Conservation (phyloP, 2,113 vertebrate genomes). For the Psilopogon haemacephalus region DNA sequence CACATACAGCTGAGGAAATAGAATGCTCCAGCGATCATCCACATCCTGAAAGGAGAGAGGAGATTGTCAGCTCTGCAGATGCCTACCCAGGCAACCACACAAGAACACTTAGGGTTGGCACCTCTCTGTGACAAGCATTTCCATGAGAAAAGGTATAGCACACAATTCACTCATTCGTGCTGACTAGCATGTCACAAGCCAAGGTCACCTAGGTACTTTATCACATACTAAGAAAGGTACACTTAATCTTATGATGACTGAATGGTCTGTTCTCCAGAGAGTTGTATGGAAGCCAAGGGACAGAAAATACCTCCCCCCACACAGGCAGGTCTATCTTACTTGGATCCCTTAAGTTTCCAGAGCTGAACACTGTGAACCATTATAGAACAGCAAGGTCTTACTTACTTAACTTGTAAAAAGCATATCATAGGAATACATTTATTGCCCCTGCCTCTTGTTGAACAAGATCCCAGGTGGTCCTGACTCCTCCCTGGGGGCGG, state of each 20-base stretch:
- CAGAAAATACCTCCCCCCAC: background rate
- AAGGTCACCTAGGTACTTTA: background rate
- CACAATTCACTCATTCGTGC: background rate
- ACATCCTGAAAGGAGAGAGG: slow-evolving; percentile 81
- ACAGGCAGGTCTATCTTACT: background rate
- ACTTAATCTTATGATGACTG: background rate
- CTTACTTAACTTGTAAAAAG: background rate
- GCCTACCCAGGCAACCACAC: background rate
- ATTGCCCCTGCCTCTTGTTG: background rate
- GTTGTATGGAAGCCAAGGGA: background rate
- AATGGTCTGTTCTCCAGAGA: background rate
- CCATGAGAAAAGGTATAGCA: background rate
- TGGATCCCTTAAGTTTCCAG: background rate
- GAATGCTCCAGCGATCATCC: slow-evolving; percentile 89
- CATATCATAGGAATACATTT: background rate
- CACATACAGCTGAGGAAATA: slow-evolving; percentile 87
- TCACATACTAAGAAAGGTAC: background rate
- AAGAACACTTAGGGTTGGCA: background rate
- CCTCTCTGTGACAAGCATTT: background rate
- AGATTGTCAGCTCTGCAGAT: background rate
- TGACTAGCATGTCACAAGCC: background rate
- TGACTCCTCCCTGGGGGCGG: too few species aligned
- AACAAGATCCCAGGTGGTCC: too few species aligned
- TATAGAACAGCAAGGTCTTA: background rate
- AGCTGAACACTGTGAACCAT: background rate